These are phyloP conservation scores for Parnassius glacialis DNA, from an alignment of 2,888 invertebrate species.

Conservation along the genomic window DNA sequence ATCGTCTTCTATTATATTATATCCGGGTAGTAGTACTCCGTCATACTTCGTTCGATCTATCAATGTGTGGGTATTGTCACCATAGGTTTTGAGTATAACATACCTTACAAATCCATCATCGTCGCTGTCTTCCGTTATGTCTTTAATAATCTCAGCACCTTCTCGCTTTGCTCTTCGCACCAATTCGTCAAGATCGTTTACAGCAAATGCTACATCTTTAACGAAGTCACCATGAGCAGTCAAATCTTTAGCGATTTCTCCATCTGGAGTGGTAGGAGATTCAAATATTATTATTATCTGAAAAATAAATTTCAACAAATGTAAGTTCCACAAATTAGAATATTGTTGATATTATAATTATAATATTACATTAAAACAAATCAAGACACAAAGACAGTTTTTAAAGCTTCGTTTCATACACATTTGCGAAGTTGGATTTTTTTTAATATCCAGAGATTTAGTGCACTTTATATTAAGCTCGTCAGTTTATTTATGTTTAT, in stretches of 20 bases:
- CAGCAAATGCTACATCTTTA: constrained; percentile 96
- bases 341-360: too few relatives aligned
- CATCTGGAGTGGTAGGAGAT: constrained; percentile 87
- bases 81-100: constrained; percentile 96
- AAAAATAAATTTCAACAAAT: constrained; percentile 31
- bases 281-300: constrained; percentile 95
- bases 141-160: constrained; percentile 91
- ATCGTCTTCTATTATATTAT: constrained; percentile 79
- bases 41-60: constrained; percentile 91
- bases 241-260: constrained; percentile 87
- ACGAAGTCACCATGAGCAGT: constrained; percentile 96
- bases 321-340: too few relatives aligned
- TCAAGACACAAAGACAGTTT: too few relatives aligned
- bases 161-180: constrained; percentile 88
- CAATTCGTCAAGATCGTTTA: constrained; percentile 93
- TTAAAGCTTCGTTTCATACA: too few relatives aligned
- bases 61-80: constrained; percentile 97
- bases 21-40: constrained; percentile 96
- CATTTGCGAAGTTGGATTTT: too few relatives aligned
- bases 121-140: constrained; percentile 93
- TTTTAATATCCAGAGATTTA: too few relatives aligned
- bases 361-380: too few relatives aligned
- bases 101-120: constrained; percentile 89
- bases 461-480: too few relatives aligned
- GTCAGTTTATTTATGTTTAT: not conserved